Percentiles rank a stretch among this genome's conserved stretches.
These are phyloP conservation scores for Embidobia sp. DNA, from an alignment of 2,888 invertebrate species.

Conservation along the genomic window DNA sequence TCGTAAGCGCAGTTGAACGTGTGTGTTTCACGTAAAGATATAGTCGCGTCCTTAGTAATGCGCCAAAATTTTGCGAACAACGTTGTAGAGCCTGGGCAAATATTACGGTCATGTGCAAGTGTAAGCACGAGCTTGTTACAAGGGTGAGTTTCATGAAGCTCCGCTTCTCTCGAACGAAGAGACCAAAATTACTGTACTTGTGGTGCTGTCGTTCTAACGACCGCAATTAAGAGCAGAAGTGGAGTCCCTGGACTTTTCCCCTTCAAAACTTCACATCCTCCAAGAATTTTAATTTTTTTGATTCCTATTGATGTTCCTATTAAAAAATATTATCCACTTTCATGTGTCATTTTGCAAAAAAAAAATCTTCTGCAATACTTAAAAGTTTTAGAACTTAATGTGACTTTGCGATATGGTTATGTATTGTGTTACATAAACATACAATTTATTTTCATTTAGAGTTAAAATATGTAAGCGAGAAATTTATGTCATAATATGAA, in stretches of 20 bases:
- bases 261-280: slow-evolving; percentile 16
- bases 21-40: slow-evolving; percentile 13
- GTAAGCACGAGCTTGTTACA: slow-evolving; percentile 56
- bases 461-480: too few species aligned
- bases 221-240: slow-evolving; percentile 53
- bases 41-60: slow-evolving; percentile 26
- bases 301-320: too few species aligned
- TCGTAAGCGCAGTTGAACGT: slow-evolving; percentile 18
- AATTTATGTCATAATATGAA: too few species aligned
- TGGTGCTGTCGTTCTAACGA: slow-evolving; percentile 59
- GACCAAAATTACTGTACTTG: slow-evolving; percentile 66
- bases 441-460: too few species aligned
- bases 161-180: slow-evolving; percentile 61
- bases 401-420: too few species aligned
- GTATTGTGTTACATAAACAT: too few species aligned
- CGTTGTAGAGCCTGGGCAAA: slow-evolving; percentile 59
- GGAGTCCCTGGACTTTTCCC: slow-evolving; percentile 34
- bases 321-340: too few species aligned
- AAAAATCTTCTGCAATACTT: too few species aligned
- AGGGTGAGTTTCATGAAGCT: slow-evolving; percentile 62
- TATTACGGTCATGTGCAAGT: slow-evolving; percentile 65
- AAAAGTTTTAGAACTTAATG: too few species aligned
- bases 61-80: slow-evolving; percentile 55
- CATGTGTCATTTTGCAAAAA: too few species aligned
- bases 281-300: slow-evolving; percentile 21